A percentile compares a stretch with the other conserved stretches of the same genome.
Evolutionary conservation across 1,140 invertebrate species (phyloP).

Genomic region (Cotesia typhae): DNA sequence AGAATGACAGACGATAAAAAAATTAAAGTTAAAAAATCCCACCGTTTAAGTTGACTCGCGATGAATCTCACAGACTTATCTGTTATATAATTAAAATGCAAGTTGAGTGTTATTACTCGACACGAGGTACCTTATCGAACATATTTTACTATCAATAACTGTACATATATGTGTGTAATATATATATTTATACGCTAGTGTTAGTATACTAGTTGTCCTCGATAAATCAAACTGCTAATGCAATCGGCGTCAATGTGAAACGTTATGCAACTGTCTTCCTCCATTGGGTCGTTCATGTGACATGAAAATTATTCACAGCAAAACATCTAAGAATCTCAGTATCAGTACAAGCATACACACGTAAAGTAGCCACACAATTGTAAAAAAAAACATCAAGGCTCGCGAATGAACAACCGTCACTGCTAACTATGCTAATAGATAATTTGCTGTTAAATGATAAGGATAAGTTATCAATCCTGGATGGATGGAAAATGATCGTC

Average conservation of each 20-base stretch:
- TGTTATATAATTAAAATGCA: conserved; percentile 23
- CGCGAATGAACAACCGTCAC: too few species aligned
- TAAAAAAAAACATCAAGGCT: too few species aligned
- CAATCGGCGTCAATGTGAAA: conserved; percentile 26
- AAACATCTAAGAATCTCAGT: not conserved
- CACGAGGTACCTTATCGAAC: conserved; percentile 12
- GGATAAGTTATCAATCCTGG: too few species aligned
- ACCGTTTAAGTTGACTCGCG: not conserved
- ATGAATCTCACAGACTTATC: conserved; percentile 19
- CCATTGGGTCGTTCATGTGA: conserved; percentile 34
- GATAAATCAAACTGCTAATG: conserved; percentile 34
- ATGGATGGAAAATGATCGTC: too few species aligned
- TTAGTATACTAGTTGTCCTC: conserved; percentile 36
- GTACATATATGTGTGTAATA: too few species aligned
- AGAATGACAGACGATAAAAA: not conserved
- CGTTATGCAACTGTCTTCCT: conserved; percentile 27
- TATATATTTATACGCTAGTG: not conserved
- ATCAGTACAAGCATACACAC: too few species aligned
- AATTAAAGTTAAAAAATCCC: too few species aligned
- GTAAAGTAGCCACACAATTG: too few species aligned
- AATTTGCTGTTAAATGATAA: too few species aligned
- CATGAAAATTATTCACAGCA: conserved; percentile 38
- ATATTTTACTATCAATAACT: too few species aligned
- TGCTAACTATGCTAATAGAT: too few species aligned
- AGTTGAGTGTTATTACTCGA: conserved; percentile 25